phyloP scores from a whole-genome alignment of 2,888 invertebrate species.

The Ophioninae sp. region DNA sequence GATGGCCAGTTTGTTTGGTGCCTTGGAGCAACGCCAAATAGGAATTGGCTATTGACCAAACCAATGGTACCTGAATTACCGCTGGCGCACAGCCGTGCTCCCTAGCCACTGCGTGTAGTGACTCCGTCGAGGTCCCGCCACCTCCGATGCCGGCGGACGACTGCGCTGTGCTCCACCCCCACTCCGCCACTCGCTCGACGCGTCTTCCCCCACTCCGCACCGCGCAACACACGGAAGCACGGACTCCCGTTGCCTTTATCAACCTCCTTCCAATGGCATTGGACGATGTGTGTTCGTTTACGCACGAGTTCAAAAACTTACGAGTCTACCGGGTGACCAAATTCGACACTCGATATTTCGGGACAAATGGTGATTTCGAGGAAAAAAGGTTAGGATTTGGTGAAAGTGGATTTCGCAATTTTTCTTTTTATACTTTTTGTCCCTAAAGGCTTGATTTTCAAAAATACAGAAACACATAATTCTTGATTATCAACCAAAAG shows the following conservation, averaged over 20 bases:
- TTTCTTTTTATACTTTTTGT: too few relatives aligned
- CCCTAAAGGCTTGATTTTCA: too few relatives aligned
- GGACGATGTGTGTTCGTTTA: background rate
- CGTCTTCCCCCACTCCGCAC: conserved; percentile 9
- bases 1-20: conserved; percentile 73
- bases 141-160: conserved; percentile 41
- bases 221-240: conserved; percentile 22
- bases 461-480: too few relatives aligned
- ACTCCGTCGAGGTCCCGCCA: conserved; percentile 39
- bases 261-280: conserved; percentile 24
- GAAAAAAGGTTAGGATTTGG: too few relatives aligned
- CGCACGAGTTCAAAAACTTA: background rate
- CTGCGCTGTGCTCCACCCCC: conserved; percentile 32
- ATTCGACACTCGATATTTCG: background rate
- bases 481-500: too few relatives aligned
- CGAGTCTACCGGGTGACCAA: background rate
- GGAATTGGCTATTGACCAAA: conserved; percentile 80
- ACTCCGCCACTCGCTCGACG: conserved; percentile 36
- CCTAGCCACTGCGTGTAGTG: conserved; percentile 57
- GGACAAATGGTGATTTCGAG: too few relatives aligned
- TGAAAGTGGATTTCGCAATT: too few relatives aligned
- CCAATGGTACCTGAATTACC: conserved; percentile 78
- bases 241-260: conserved; percentile 12
- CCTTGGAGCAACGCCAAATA: conserved; percentile 78
- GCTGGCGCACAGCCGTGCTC: conserved; percentile 66